Percentiles rank a stretch among this genome's conserved stretches.
These are phyloP conservation scores for Macrophya annulata DNA, from an alignment of 2,888 invertebrate species.

Conservation along the genomic window DNA sequence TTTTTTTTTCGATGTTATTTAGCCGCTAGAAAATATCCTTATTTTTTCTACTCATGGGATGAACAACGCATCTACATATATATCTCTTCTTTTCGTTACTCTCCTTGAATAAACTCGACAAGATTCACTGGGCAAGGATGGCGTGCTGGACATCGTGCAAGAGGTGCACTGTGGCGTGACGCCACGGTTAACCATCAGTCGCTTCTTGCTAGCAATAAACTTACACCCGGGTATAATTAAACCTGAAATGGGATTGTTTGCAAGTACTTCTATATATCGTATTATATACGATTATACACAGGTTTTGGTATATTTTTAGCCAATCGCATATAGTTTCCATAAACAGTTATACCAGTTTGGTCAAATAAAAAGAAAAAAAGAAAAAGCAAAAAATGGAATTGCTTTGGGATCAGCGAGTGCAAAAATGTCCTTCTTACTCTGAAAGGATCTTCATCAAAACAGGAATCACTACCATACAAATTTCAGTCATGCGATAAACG, in stretches of 20 bases:
- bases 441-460: not conserved
- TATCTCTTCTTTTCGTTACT: not conserved
- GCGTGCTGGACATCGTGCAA: conserved; percentile 72
- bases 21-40: not conserved
- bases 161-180: conserved; percentile 61
- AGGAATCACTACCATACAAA: too few species aligned
- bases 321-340: too few species aligned
- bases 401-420: not conserved
- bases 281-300: not conserved
- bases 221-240: conserved; percentile 72
- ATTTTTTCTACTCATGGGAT: not conserved
- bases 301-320: not conserved
- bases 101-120: conserved; percentile 36
- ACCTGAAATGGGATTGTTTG: conserved; percentile 72
- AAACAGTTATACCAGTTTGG: too few species aligned
- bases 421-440: not conserved
- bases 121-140: conserved; percentile 62
- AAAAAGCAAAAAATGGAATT: too few species aligned
- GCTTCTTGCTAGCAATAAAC: conserved; percentile 67
- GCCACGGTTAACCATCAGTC: conserved; percentile 70
- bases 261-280: conserved; percentile 52
- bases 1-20: not conserved
- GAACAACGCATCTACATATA: not conserved
- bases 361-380: too few species aligned
- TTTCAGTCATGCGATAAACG: not conserved